These are phyloP conservation scores for Gavia stellata DNA, from an alignment of 2,113 vertebrate species.

Conservation along the genomic window DNA sequence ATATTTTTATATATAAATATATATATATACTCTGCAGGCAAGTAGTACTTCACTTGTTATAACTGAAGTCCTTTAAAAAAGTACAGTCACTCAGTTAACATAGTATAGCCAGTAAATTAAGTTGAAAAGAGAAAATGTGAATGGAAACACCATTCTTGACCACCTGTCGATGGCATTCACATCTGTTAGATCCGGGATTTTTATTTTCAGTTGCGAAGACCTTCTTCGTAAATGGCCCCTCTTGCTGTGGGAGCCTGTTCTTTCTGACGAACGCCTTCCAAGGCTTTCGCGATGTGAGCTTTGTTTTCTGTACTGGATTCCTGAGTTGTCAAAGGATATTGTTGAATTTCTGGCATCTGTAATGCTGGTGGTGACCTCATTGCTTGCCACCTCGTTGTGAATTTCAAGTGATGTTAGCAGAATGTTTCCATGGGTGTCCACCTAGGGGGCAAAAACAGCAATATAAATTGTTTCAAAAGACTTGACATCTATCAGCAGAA, in stretches of 20 bases:
- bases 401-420: slow-evolving; percentile 93
- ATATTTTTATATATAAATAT: slow-evolving; percentile 76
- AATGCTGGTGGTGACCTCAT: slow-evolving; percentile 82
- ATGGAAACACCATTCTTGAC: slow-evolving; percentile 96
- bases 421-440: slow-evolving; percentile 95
- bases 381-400: slow-evolving; percentile 90
- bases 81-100: slow-evolving; percentile 87
- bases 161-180: slow-evolving; percentile 97
- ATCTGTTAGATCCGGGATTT: slow-evolving; percentile 97
- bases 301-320: slow-evolving; percentile 92
- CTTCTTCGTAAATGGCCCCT: slow-evolving; percentile 87
- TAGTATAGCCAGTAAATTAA: slow-evolving; percentile 99
- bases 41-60: slow-evolving; percentile 71
- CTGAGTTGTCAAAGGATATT: slow-evolving; percentile 88
- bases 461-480: neutral
- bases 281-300: slow-evolving; percentile 74
- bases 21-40: slow-evolving; percentile 82
- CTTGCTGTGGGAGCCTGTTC: slow-evolving; percentile 77
- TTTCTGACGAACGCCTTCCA: slow-evolving; percentile 78
- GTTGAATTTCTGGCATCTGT: slow-evolving; percentile 88
- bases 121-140: slow-evolving; percentile 96
- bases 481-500: neutral
- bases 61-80: slow-evolving; percentile 76
- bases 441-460: slow-evolving; percentile 68
- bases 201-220: slow-evolving; percentile 94